Evolutionary conservation across 2,113 vertebrate species (phyloP), one percentile per base, ranked within the genome.

Genomic region (Muscicapa adusta): DNA sequence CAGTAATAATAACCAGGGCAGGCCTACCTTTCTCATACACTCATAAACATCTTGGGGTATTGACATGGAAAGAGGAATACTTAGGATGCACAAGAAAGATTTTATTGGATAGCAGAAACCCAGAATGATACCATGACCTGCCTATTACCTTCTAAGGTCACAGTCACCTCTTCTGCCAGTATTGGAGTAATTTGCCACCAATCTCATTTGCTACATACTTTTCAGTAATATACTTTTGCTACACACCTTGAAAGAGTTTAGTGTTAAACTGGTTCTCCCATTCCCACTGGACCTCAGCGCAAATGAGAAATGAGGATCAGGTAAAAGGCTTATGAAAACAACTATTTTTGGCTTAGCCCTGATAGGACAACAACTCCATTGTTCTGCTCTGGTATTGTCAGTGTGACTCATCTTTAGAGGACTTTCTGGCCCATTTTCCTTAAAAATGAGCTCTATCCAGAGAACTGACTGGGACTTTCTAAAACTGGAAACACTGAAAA

Each of bases 271-370:
- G 81, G 58, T 85, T 96, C 34, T 89, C 6, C 57, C 40, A 47
- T 87, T 36, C 87, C 73, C 70, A 65, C 45, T 85, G 84, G 81
- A 82, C 51, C n/a, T 94, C 60, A 40, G 34, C 36, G 22, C 48
- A 65, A 56, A 79, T 62, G 26, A 89, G 79, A 72, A 88, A 70
- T 73, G 18, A 90, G 50, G 79, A 88, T 82, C 74, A 94, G 81
- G 81, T 96, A 93, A 93, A 75, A 91, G 60, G n/a, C 78, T 95
- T 93, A 83, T 77, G 71, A 93, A 96, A 97, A 89, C 91, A 95
- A 89, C 85, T 96, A 88, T 95, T 94, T 95, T 95, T 91, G 88
- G 60, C 85, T 89, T 58, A 62, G 47, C 18, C 24, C 47, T 85
- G 34, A 60, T 83, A 96, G 54, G 87, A 90, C 89, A 94, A 91